phyloP scores from a whole-genome alignment of 2,113 vertebrate genomes.

The Todiramphus saurophagus region DNA sequence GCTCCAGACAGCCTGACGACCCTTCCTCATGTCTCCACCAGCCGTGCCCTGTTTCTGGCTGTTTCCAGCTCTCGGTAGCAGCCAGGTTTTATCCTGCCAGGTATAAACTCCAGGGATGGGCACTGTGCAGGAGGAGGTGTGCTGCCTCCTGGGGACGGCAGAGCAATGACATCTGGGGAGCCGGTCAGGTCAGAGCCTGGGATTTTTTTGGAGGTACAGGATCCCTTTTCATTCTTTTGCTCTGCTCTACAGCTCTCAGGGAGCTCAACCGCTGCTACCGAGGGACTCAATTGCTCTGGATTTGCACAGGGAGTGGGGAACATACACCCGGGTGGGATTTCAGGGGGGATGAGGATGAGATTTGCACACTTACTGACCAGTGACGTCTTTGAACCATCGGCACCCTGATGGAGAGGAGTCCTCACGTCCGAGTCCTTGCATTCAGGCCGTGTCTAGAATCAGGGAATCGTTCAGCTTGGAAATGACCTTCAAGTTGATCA shows the following conservation, averaged over 20 bases:
- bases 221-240: background rate
- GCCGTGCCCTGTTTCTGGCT: background rate
- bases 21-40: background rate
- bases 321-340: background rate
- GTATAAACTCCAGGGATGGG: background rate
- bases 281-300: background rate
- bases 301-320: background rate
- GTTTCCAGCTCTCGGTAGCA: background rate
- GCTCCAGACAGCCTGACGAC: rapidly evolving
- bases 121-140: rapidly evolving
- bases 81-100: background rate
- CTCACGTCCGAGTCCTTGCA: background rate
- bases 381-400: background rate
- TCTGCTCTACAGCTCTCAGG: background rate
- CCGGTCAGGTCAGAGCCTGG: background rate
- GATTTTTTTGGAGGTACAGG: background rate
- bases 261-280: rapidly evolving
- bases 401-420: background rate
- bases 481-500: background rate
- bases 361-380: background rate
- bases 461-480: background rate
- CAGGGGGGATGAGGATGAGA: background rate
- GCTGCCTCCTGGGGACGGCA: background rate
- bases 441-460: background rate
- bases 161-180: background rate